phyloP scores from a whole-genome alignment of 2,113 vertebrate genomes.

The Hiodon tergisus region DNA sequence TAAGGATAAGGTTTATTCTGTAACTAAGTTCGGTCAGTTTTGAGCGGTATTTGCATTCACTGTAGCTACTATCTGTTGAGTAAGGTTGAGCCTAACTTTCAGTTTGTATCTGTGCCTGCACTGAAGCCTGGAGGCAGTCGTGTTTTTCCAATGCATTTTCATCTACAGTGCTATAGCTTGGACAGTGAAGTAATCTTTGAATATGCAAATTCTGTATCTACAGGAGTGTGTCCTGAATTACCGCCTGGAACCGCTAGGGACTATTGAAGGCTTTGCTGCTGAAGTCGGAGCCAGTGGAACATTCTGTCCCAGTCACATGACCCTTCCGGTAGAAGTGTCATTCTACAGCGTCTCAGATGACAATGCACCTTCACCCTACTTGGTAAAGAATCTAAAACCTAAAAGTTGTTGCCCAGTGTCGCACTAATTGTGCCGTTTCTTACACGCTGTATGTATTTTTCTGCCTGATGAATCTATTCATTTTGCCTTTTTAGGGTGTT shows the following conservation, averaged over 20 bases:
- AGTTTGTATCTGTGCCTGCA: too few species aligned
- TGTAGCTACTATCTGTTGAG: too few species aligned
- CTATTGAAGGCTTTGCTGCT: constrained; percentile 87
- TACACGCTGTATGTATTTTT: neutral
- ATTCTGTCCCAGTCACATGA: constrained; percentile 96
- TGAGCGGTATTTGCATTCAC: too few species aligned
- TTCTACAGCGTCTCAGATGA: constrained; percentile 99
- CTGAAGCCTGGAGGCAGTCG: too few species aligned
- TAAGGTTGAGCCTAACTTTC: too few species aligned
- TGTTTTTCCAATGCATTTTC: too few species aligned
- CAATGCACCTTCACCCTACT: constrained; percentile 96
- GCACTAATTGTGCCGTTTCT: neutral
- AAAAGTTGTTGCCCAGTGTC: neutral
- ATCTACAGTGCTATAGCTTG: neutral
- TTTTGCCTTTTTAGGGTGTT: constrained; percentile 74
- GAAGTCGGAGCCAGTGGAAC: constrained; percentile 93
- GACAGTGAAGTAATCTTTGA: constrained; percentile 3
- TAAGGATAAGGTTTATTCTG: too few species aligned
- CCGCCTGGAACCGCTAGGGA: constrained; percentile 84
- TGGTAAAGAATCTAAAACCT: constrained; percentile 63
- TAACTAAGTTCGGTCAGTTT: too few species aligned
- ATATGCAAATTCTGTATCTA: constrained; percentile 28
- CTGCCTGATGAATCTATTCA: constrained; percentile 23
- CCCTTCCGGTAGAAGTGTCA: constrained; percentile 90
- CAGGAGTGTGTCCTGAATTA: constrained; percentile 97